Conservation (phyloP, 2,797 vertebrate genomes). For the Somateria mollissima region DNA sequence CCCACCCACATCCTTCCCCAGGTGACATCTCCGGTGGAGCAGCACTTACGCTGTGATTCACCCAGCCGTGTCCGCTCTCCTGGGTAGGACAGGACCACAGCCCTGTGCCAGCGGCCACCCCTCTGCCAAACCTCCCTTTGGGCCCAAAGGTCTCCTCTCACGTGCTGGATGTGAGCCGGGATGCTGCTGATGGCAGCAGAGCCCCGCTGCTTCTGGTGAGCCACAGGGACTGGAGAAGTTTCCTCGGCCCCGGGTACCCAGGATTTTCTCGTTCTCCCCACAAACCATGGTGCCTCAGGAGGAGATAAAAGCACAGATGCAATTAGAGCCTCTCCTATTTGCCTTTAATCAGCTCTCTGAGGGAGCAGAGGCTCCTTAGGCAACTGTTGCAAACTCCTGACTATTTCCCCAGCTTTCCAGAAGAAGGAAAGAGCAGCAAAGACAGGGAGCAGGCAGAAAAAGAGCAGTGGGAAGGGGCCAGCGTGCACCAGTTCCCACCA, state of each 20-base stretch:
- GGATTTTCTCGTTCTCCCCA: background rate
- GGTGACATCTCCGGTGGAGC: background rate
- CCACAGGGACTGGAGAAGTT: background rate
- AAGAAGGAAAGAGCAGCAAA: background rate
- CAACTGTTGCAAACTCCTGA: background rate
- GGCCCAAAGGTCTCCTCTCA: background rate
- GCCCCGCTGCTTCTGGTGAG: background rate
- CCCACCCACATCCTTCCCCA: background rate
- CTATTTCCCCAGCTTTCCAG: background rate
- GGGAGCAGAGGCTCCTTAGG: background rate
- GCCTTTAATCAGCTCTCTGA: background rate
- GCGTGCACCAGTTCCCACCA: background rate
- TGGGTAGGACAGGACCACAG: background rate
- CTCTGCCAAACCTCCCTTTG: background rate
- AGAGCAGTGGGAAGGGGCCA: background rate
- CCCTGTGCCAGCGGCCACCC: fast-evolving
- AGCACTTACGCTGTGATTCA: background rate
- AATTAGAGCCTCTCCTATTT: background rate
- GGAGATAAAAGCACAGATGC: background rate
- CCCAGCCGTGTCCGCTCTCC: fast-evolving
- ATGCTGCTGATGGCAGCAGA: background rate
- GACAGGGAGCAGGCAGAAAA: background rate
- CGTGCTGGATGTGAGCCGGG: fast-evolving
- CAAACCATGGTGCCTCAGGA: fast-evolving
- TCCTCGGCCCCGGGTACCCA: background rate